Base-by-base conservation (phyloP, 2,797 vertebrate genomes). In the Catostomus latipinnis region DNA sequence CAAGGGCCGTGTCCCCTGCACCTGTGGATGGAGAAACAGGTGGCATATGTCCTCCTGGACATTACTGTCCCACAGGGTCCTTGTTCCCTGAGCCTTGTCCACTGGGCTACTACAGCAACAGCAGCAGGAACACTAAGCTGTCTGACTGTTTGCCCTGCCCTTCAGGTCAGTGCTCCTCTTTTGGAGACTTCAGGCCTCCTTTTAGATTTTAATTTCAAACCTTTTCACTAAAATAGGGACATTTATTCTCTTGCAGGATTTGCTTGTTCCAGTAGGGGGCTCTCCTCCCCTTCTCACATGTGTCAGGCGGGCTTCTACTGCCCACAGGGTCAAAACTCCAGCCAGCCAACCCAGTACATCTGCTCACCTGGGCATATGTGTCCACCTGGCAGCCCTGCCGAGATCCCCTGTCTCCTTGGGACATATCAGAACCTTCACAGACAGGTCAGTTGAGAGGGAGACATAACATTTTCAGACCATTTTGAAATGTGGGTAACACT, bases 221-320 rank as follows among this genome's bases (percentile, higher is more conserved):
- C 16, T 56, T 43, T 34, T 12, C 74, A 43, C 9, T 50, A 14
- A 48, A 43, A 7, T 13, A 13, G 22, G 12, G 6, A 34, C 45
- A 7, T 67, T 66, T 43, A 83, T 65, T 82, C 7, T 71, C 84
- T 84, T 90, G 78, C 83, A 97, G 96, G 96, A 3, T 94, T 94
- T 85, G 91, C 94, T 81, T 98, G 96, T 86, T 89, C 89, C 88
- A 94, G 88, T 49, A 91, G 92, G 88, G 95, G 95, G 18, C 92
- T 96, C 73, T 90, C 87, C 84, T 87, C 88, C 52, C 88, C 93
- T 88, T 91, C 90, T 81, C 91, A 93, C 48, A 48, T 88, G 73
- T 98, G 96, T 82, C 91, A 91, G 0, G 90, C 92, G 45, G 96
- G 97, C 0, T 95, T 88, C 68, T 95, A 94, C 85, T 98, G 97